Evolutionary conservation across 2,797 vertebrate species (phyloP).

Genomic region (Sebastes goodei): DNA sequence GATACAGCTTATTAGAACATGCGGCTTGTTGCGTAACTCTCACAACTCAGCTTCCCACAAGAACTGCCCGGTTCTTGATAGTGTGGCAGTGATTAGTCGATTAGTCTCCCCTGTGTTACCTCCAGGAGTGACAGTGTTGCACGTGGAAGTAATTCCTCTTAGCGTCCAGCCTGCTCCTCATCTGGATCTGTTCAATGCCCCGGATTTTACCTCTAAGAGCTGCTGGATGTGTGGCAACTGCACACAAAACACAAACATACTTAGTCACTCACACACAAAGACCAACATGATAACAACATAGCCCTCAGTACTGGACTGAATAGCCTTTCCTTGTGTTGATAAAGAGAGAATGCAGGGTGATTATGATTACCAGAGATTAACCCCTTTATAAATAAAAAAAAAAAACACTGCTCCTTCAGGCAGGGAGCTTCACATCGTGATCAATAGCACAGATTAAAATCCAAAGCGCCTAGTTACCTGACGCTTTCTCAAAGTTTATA

Average conservation of each 20-base stretch:
- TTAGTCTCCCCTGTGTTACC: slow-evolving; percentile 32
- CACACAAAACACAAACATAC: background rate
- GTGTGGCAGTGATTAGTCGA: slow-evolving; percentile 41
- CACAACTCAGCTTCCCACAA: background rate
- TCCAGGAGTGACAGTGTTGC: slow-evolving; percentile 30
- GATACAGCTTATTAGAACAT: background rate
- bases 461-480: slow-evolving; percentile 39
- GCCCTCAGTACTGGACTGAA: slow-evolving; percentile 39
- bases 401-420: slow-evolving; percentile 36
- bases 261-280: slow-evolving; percentile 7
- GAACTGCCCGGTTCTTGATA: background rate
- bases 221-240: slow-evolving; percentile 7
- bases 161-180: slow-evolving; percentile 3
- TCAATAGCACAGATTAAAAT: slow-evolving; percentile 75
- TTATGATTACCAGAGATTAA: slow-evolving; percentile 73
- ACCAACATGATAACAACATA: slow-evolving; percentile 41
- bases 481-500: slow-evolving; percentile 55
- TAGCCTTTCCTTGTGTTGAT: slow-evolving; percentile 54
- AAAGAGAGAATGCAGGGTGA: slow-evolving; percentile 63
- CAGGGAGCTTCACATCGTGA: slow-evolving; percentile 53
- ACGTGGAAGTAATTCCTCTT: slow-evolving; percentile 15
- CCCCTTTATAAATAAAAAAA: slow-evolving; percentile 10
- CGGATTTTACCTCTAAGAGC: slow-evolving; percentile 27
- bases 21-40: slow-evolving; percentile 10
- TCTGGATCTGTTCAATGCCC: slow-evolving; percentile 32